Base-by-base conservation (phyloP, 2,888 invertebrate genomes). In the Drosophila paranaensis region DNA sequence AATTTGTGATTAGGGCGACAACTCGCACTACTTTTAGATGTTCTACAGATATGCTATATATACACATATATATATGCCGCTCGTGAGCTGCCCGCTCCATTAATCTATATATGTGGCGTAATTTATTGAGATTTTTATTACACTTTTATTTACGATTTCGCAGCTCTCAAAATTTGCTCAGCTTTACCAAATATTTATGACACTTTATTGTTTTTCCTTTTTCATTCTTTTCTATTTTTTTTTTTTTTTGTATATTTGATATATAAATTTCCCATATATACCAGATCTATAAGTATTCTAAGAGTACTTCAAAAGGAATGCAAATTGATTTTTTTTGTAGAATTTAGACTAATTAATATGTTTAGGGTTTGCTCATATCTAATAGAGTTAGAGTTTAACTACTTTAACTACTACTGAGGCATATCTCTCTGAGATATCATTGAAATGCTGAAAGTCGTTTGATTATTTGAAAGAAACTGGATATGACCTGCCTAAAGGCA, bases 1-100 rank as follows among this genome's bases (percentile, higher is more conserved):
- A 69, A 89, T 85, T 82, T 79, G 88, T 88, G 90, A 89, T 89
- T 89, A 89, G 85, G 60, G 60, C 62, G 88, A 83, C 81, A 72
- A 37, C 43, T 56, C 14, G 27, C 11, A 27, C 13, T 42, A 16
- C 25, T 56, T 65, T 16, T 79, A 56, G 50, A 46, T 42, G 46
- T 43, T 33, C 33, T 40, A 61, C 20, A 20, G 20, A 20, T 20
- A 20, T 20, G 46, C 51, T 55, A 55, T 61, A 56, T 55, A 25
- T 35, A 39, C 10, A 2, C 6, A 20, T 6, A 13, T 3, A 20
- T 6, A 13, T 6, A 13, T 2, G 10, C 57, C 9, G 48, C 46
- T 46, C 20, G 58, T 58, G 57, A 40, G 45, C 39, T 43, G 56
- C 37, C 45, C 53, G 27, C 48, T 76, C 63, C 77, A 71, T 77